Base-by-base conservation (phyloP, 2,888 invertebrate species). In the Agrotis segetum region DNA sequence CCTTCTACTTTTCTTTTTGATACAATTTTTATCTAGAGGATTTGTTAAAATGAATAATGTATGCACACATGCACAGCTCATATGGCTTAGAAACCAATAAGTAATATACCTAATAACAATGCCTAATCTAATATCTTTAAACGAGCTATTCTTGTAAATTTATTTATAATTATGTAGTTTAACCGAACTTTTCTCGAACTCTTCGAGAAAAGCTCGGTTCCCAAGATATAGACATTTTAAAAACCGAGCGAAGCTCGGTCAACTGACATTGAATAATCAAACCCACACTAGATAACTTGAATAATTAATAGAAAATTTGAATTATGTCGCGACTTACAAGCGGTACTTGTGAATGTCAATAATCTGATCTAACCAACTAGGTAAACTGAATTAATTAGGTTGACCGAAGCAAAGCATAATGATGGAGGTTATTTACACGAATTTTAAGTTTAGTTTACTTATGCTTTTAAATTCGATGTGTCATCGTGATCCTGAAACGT, bases 361-460 rank as follows among this genome's bases (percentile, higher is more conserved):
- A 72, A 19, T 63, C 19, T 60, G 68, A 52, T 69, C 65, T 53
- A 65, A 73, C 47, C 44, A 47, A 72, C 47, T 29, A 47, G 71
- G 76, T 47, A 71, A 70, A 76, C 68, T 50, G 72, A 75, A 77
- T 70, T 58, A 46, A 63, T 79, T 67, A 61, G 16, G 17, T 52
- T 40, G 14, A 46, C 24, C 60, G 52, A 67, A 71, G 4, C 11
- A 11, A 74, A 47, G 9, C 55, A 17, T 55, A 59, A 61, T 53
- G 53, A 65, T 44, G 2, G 17, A 74, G 52, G 34, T 56, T 61
- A 21, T 53, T 52, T 64, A 49, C 59, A n/a, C 13, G 44, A 11
- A 34, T 73, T 24, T 47, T 29, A 52, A 1, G 29, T 40, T 40
- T 40, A 1, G 29, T 40, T 40, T 40, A 40, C 40, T 40, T 40